Evolutionary conservation across 2,888 invertebrate species (phyloP), one percentile per base, ranked within the genome.

Genomic region (Pristionchus fissidentatus): DNA sequence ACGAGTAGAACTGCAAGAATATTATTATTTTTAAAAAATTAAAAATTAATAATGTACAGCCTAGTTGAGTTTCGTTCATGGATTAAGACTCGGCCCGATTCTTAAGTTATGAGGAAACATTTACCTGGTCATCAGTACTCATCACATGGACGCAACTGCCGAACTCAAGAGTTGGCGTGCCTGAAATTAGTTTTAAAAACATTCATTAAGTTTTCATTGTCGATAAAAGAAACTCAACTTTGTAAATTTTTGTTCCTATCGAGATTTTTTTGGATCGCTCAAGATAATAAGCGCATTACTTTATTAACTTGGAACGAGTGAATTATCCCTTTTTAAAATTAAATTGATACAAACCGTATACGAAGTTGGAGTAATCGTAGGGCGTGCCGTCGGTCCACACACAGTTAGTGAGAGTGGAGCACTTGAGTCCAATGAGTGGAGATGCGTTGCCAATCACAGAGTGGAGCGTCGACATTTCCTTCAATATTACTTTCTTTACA

Each of bases 351-450:
- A n/a, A n/a, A 77, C 75, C 75, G 49, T 46, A 77, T 10, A 49
- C 32, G 75, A 77, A 77, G 75, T 77, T 77, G 19, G 46, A 29
- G 49, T 77, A 77, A 26, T 77, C 75, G n/a, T 77, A 77, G 19
- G 75, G 75, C 46, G 75, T 49, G 29, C 75, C 75, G 29, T 77
- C 75, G 13, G 75, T 77, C 75, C 75, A 77, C 3, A 35, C 29
- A 49, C 75, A 77, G 7, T 77, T 49, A 49, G 75, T 49, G 0
- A 22, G 22, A 0, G 46, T 8, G 35, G 32, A 49, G 49, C 75
- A 77, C 49, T 52, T 77, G 32, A 77, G 49, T 26, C 75, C 75
- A 41, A 77, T 77, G 15, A 77, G 75, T 29, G 75, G 75, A 29
- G 75, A 35, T 0, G 38, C 32, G 5, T 22, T 2, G 32, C 75